Percentiles rank a stretch among this genome's conserved stretches.
Evolutionary conservation across 2,113 vertebrate genomes (phyloP).

Genomic region (Scomber scombrus): DNA sequence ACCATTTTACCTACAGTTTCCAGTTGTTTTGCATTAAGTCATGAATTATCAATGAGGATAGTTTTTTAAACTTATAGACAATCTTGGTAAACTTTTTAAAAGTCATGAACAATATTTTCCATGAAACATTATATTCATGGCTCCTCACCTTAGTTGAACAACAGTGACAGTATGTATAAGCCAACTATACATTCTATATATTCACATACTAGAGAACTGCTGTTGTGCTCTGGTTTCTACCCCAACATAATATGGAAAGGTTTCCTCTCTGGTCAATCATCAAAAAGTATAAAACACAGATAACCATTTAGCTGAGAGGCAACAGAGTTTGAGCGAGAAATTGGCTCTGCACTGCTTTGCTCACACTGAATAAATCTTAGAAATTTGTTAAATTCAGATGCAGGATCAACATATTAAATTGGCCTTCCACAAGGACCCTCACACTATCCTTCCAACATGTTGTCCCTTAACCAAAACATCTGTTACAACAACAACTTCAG

Average conservation of each 20-base stretch:
- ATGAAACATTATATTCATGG: not conserved
- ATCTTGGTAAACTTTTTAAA: not conserved
- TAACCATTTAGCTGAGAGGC: not conserved
- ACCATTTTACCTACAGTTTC: not conserved
- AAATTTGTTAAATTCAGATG: not conserved
- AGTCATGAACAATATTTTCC: not conserved
- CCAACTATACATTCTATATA: not conserved
- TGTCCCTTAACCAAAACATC: conserved; percentile 27
- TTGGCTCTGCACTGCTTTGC: not conserved
- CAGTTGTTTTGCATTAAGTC: not conserved
- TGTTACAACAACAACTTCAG: conserved; percentile 47
- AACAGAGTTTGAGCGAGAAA: not conserved
- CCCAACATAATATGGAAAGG: not conserved
- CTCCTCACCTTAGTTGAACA: not conserved
- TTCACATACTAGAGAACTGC: not conserved
- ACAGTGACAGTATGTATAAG: not conserved
- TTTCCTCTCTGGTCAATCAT: not conserved
- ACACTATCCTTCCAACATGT: not conserved
- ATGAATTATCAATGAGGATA: not conserved
- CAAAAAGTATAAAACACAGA: not conserved
- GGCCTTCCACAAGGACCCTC: not conserved
- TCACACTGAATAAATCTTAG: not conserved
- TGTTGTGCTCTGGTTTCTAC: not conserved
- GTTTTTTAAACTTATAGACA: not conserved
- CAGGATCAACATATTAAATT: conserved; percentile 10